Evolutionary conservation across 2,113 vertebrate species (phyloP).

Genomic region (Parotia lawesii): DNA sequence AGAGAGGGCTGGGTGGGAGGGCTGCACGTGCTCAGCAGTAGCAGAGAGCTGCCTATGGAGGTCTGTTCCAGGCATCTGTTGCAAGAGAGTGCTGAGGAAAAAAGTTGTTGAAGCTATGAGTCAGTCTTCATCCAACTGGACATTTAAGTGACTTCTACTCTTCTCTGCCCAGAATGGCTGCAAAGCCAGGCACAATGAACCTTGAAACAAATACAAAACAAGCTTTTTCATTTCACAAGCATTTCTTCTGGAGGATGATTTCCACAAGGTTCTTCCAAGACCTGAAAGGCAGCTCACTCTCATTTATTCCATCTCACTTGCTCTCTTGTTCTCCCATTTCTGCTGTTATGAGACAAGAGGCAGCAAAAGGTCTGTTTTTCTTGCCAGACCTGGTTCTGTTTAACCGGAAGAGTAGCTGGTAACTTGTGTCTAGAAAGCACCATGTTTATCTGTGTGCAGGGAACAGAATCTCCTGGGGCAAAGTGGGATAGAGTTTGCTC

Average conservation of each 20-base stretch:
- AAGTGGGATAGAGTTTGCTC: neutral
- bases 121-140: neutral
- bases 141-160: neutral
- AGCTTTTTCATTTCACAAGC: neutral
- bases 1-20: neutral
- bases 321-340: neutral
- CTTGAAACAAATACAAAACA: neutral
- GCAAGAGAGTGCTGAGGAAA: neutral
- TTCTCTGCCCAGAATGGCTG: neutral
- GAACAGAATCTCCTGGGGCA: neutral
- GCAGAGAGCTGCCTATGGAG: accelerated
- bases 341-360: neutral
- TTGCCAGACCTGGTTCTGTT: neutral
- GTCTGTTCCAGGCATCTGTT: neutral
- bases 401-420: neutral
- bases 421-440: neutral
- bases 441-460: neutral
- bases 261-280: neutral
- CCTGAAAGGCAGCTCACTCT: neutral
- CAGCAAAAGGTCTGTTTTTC: neutral
- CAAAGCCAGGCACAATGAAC: neutral
- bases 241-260: neutral
- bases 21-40: neutral
- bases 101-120: neutral
- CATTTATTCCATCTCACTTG: neutral